A percentile compares a stretch with the other conserved stretches of the same genome.
These are phyloP conservation scores for Coregonus clupeaformis DNA, from an alignment of 2,113 vertebrate genomes.

Conservation along the genomic window DNA sequence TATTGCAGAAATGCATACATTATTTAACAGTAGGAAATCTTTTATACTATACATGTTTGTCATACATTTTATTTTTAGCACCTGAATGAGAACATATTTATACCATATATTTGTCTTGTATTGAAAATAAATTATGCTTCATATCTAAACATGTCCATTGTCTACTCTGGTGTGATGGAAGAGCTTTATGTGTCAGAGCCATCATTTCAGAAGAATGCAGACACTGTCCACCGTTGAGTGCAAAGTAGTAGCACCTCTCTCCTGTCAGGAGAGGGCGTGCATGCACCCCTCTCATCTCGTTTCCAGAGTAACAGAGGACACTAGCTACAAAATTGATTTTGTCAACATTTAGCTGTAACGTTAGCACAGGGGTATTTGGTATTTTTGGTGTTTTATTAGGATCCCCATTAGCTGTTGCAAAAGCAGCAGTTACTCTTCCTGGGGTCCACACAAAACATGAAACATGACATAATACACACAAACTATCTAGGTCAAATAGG, in stretches of 20 bases:
- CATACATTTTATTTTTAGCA: constrained; percentile 30
- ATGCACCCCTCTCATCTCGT: neutral
- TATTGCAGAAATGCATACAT: neutral
- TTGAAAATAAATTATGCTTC: constrained; percentile 47
- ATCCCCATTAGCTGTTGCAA: too few species aligned
- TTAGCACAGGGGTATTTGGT: neutral
- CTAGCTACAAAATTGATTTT: too few species aligned
- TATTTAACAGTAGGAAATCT: constrained; percentile 12
- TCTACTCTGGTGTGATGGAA: neutral
- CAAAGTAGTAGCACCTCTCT: neutral
- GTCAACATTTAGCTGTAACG: neutral
- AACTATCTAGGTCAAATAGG: too few species aligned
- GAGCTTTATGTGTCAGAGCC: too few species aligned
- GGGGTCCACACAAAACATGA: too few species aligned
- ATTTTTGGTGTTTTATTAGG: too few species aligned
- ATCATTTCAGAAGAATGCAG: too few species aligned
- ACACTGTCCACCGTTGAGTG: neutral
- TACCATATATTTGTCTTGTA: constrained; percentile 55
- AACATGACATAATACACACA: too few species aligned
- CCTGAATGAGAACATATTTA: constrained; percentile 15
- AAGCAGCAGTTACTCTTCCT: too few species aligned
- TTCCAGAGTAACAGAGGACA: constrained; percentile 53
- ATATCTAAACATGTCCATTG: constrained; percentile 6
- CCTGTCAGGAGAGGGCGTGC: constrained; percentile 13
- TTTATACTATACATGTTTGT: constrained; percentile 54